Base-by-base conservation (phyloP, 1,140 invertebrate species). In the Penaeus indicus region DNA sequence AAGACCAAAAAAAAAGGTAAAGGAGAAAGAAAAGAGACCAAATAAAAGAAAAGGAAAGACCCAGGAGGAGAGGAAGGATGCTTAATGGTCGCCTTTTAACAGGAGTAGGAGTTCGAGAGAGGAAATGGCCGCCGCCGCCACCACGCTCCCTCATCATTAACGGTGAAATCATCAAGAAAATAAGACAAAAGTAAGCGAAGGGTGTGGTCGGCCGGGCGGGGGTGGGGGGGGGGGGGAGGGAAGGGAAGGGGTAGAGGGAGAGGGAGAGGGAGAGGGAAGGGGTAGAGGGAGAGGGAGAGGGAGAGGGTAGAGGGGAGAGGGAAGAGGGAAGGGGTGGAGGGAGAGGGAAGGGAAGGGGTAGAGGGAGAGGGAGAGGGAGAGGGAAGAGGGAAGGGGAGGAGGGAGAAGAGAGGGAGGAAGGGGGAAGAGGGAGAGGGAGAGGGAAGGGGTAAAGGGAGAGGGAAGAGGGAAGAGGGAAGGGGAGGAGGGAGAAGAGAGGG, bases 351-450 rank as follows among this genome's bases (percentile, higher is more conserved):
- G 64, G 63, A 10, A 1, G 16, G 67, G 42, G 67, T 16, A 62
- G 47, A 77, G n/a, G 61, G 18, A 77, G 42, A 61, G 42, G 47
- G 54, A 85, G 69, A 77, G 47, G 61, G 67, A 85, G 67, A 77
- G 47, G 61, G 38, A 77, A n/a, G 61, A 10, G 22, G 69, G 54
- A 67, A 21, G 47, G 42, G 19, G 69, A 3, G 42, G 16, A 5
- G 81, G 60, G 78, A 80, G 5, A 22, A 13, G 38, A 47, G 27
- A 19, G 60, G 61, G 11, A 61, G 67, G 19, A 32, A 47, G 75
- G 60, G 54, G 69, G 22, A 47, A 75, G 25, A 47, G 38, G 21
- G 38, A 72, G 42, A 27, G 38, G n/a, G 8, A 42, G 25, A 22
- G 21, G 27, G 42, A 62, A 18, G 63, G 21, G 19, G 42, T 18